Base-by-base conservation (phyloP, 2,113 vertebrate genomes). In the Ranitomeya imitator region DNA sequence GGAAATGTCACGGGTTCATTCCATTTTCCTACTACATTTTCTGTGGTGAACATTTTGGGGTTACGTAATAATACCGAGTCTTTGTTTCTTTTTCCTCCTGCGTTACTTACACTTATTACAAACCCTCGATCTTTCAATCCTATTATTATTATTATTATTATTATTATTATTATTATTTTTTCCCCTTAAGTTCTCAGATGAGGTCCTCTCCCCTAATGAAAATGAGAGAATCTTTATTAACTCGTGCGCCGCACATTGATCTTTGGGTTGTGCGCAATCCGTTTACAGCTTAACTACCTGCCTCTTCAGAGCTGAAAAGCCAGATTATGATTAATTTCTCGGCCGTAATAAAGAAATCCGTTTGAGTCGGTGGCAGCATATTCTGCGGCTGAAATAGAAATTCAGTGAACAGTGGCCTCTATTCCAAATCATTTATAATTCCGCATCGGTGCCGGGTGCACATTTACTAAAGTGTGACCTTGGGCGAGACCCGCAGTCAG, bases 381-480 rank as follows among this genome's bases (percentile, higher is more conserved):
- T 96, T 95, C 92, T 92, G 90, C 90, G 93, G 88, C 90, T 92
- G 91, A 93, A 93, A 93, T 93, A 93, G 94, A 95, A 89, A 95
- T 95, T 95, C 94, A 94, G 55, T 78, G 91, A 96, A 93, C 93
- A 93, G 91, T 93, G 91, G 94, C 92, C 92, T 94, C 92, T 94
- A 92, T 94, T 94, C 91, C 90, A 93, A 91, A 92, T 92, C 94
- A 91, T 95, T 96, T 96, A 93, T 95, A 96, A 95, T 95, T 95
- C 93, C 92, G 92, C 93, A 93, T 86, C 90, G 92, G 94, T 91
- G 86, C 91, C 93, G 93, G 93, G 92, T 93, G 93, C 93, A 93
- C 94, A 95, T 93, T 95, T 93, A 93, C 95, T 93, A 92, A 95
- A 94, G 93, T 96, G 93, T 96, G 95, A 96, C 95, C 96, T 96